Conservation (phyloP, 2,888 invertebrate species). For the Drosophila gaucha region DNA sequence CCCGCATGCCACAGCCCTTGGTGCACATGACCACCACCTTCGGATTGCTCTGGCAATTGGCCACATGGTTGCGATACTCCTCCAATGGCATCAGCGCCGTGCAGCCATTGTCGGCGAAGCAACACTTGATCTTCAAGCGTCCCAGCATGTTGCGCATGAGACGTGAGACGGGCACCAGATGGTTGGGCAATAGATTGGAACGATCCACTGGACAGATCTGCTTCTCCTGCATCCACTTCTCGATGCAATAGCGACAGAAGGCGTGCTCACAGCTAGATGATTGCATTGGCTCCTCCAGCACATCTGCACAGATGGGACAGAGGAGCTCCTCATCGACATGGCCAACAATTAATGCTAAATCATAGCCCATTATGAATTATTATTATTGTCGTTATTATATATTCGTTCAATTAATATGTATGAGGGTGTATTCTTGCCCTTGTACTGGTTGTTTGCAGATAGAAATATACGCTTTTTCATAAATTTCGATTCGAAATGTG, state of each 20-base stretch:
- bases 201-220: constrained; percentile 65
- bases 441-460: constrained; percentile 23
- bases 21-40: constrained; percentile 32
- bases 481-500: constrained; percentile 60
- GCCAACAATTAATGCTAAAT: constrained; percentile 51
- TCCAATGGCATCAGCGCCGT: constrained; percentile 25
- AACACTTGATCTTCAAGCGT: constrained; percentile 54
- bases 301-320: constrained; percentile 64
- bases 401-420: neutral
- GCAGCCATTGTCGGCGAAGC: constrained; percentile 49
- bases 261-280: constrained; percentile 61
- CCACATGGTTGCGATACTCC: constrained; percentile 44
- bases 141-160: constrained; percentile 68
- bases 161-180: constrained; percentile 52
- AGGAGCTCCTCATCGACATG: constrained; percentile 66
- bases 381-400: neutral
- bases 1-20: constrained; percentile 33
- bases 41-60: constrained; percentile 43
- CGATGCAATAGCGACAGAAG: constrained; percentile 58
- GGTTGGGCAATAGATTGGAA: constrained; percentile 26
- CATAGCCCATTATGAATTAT: constrained; percentile 53
- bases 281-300: constrained; percentile 63
- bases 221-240: constrained; percentile 62
- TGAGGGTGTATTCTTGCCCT: constrained; percentile 8
- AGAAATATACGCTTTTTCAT: constrained; percentile 22